Percentiles rank a stretch among this genome's conserved stretches.
phyloP scores from a whole-genome alignment of 2,113 vertebrate genomes.

The Nycticebus coucang region DNA sequence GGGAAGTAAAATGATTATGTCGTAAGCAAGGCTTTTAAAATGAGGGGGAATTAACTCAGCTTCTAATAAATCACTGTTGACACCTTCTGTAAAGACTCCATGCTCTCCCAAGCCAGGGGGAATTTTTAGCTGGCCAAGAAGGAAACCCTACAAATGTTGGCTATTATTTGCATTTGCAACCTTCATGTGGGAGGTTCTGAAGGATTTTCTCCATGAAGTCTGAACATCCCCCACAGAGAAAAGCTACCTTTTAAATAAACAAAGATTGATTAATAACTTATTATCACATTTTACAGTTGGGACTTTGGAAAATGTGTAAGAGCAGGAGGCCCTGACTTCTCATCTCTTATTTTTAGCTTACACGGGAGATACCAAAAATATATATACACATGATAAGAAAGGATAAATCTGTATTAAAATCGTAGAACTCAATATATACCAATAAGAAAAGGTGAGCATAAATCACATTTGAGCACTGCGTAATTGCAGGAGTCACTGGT shows the following conservation, averaged over 20 bases:
- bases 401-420: too few species aligned
- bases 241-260: constrained; percentile 61
- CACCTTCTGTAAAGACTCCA: constrained; percentile 56
- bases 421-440: too few species aligned
- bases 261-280: constrained; percentile 75
- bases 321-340: constrained; percentile 4
- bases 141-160: constrained; percentile 27
- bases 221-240: constrained; percentile 56
- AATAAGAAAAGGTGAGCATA: too few species aligned
- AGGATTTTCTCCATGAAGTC: background rate
- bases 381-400: too few species aligned
- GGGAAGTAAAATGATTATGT: constrained; percentile 61
- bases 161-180: background rate
- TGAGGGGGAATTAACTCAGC: constrained; percentile 70
- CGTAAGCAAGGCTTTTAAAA: constrained; percentile 45
- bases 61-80: constrained; percentile 73
- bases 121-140: background rate
- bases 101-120: constrained; percentile 57
- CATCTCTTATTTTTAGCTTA: background rate
- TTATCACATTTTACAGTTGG: constrained; percentile 68
- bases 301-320: constrained; percentile 43
- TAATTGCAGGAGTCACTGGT: too few species aligned
- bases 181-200: constrained; percentile 21
- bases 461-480: too few species aligned
- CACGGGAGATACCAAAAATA: too few species aligned